Conservation (phyloP, 2,888 invertebrate genomes). For the Tetramorium bicarinatum region DNA sequence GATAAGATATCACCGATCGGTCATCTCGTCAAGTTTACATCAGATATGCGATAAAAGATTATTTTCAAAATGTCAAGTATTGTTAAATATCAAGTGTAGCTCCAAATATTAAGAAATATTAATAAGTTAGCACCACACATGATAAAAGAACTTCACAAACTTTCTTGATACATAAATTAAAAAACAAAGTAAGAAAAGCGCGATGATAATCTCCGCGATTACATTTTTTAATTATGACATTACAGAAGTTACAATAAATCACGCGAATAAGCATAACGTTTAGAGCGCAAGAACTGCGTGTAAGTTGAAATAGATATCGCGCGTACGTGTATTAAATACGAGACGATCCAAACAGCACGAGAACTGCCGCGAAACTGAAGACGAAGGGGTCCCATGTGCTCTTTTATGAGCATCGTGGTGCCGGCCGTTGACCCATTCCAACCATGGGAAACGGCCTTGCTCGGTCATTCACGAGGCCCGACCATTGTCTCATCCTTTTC, state of each 20-base stretch:
- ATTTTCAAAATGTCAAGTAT: not conserved
- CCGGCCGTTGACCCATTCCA: slow-evolving; percentile 26
- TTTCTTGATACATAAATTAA: not conserved
- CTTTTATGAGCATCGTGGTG: slow-evolving; percentile 60
- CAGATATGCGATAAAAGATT: not conserved
- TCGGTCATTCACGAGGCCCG: slow-evolving; percentile 38
- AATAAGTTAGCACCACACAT: slow-evolving; percentile 16
- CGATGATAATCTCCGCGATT: not conserved
- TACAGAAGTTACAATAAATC: not conserved
- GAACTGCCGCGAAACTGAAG: slow-evolving; percentile 32
- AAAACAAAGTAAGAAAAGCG: not conserved
- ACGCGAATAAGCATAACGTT: not conserved
- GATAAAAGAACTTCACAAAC: not conserved
- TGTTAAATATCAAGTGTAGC: not conserved
- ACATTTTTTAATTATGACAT: not conserved
- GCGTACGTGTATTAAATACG: not conserved
- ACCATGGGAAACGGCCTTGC: slow-evolving; percentile 65
- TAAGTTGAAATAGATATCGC: not conserved
- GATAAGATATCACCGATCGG: slow-evolving; percentile 18
- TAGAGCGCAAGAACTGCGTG: not conserved
- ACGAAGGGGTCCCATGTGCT: slow-evolving; percentile 27
- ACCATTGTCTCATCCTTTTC: slow-evolving; percentile 57
- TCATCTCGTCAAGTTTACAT: not conserved
- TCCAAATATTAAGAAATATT: not conserved
- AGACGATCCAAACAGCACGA: slow-evolving; percentile 15